Evolutionary conservation across 2,797 vertebrate genomes (phyloP).

Genomic region (Anolis apletophallus): DNA sequence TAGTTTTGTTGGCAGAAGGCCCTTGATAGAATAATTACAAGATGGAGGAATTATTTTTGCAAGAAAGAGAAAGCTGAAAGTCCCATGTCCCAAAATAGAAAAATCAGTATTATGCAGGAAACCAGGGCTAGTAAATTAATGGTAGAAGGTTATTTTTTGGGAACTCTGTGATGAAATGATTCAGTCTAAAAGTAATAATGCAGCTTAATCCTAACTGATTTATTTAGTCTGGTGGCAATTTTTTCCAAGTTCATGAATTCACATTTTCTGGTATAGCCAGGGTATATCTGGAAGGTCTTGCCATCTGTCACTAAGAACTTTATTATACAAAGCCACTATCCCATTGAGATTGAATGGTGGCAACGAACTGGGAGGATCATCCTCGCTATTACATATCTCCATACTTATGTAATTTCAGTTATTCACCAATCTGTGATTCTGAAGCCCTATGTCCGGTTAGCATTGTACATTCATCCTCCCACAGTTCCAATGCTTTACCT

Average conservation of each 20-base stretch:
- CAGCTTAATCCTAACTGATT: neutral
- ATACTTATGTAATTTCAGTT: too few relatives aligned
- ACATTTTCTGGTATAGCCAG: neutral
- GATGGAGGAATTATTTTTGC: conserved; percentile 70
- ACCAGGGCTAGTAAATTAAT: conserved; percentile 47
- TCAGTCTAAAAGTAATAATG: conserved; percentile 1
- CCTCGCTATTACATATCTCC: too few relatives aligned
- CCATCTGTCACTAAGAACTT: neutral
- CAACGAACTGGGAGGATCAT: too few relatives aligned
- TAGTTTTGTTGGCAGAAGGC: conserved; percentile 62
- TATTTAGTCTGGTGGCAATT: neutral
- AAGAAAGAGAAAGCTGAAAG: conserved; percentile 64
- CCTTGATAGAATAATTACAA: conserved; percentile 72
- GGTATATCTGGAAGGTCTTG: too few relatives aligned
- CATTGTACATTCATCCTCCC: too few relatives aligned
- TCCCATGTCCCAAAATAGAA: conserved; percentile 71
- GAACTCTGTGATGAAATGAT: neutral
- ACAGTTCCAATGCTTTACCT: too few relatives aligned
- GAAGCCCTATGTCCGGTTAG: too few relatives aligned
- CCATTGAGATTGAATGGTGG: too few relatives aligned
- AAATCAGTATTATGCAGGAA: conserved; percentile 57
- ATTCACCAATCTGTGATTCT: too few relatives aligned
- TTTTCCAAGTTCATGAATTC: neutral
- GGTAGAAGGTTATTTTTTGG: conserved; percentile 39
- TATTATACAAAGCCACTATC: too few relatives aligned